Evolutionary conservation across 2,888 invertebrate species (phyloP), one percentile per base, ranked within the genome.

Genomic region (Drosophila anomelani): DNA sequence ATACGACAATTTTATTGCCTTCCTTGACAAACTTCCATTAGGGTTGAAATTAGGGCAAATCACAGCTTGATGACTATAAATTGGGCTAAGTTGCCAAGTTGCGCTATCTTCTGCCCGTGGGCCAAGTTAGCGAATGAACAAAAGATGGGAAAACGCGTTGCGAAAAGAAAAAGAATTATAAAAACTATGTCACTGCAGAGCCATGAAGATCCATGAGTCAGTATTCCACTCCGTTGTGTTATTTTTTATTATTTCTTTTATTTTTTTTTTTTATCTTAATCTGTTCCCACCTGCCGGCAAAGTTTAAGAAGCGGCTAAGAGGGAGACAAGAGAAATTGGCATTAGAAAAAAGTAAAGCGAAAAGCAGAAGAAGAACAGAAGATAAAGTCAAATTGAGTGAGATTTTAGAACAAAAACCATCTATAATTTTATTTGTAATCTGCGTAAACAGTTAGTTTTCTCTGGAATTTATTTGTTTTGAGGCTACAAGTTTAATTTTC

Each of bases 41-140:
- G 38, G 34, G 44, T 43, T 39, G 67, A 81, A 81, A 81, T 81
- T 77, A 78, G 85, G 80, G 76, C 83, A 77, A 82, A 85, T 85
- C 85, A 66, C 85, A 68, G 80, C 80, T 73, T 85, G 82, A 77
- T 77, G 78, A 51, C 85, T 69, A 56, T 82, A 64, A 81, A 85
- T 73, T 79, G 51, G 81, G 70, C 83, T 74, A 77, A 71, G 62
- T 56, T 60, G 49, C 49, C 58, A 34, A 38, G 54, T 59, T 56
- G 59, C 47, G 59, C 41, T 68, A 44, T 58, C 43, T 60, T 41
- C 56, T 46, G 56, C 71, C 41, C 57, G 38, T 34, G 29, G 32
- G 57, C 57, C 70, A 68, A 69, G 34, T 38, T 58, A 17, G 36
- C 56, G 23, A 55, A 29, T n/a, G 34, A 56, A 56, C 32, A 39